These are phyloP conservation scores for Urocynchramus pylzowi DNA, from an alignment of 2,113 vertebrate genomes.

Conservation along the genomic window DNA sequence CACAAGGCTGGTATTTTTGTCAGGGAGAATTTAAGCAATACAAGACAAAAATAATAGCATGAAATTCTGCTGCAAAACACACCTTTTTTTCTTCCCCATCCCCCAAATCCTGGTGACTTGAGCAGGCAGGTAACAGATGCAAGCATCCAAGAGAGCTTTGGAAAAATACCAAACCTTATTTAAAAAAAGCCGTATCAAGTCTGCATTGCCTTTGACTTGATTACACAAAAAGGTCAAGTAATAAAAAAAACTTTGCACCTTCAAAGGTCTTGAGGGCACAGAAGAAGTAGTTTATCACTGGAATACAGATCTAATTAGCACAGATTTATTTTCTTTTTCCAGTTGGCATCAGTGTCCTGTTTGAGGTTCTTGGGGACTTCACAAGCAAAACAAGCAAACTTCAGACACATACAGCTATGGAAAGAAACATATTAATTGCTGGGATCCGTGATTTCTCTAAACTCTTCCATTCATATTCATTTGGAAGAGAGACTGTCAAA, in stretches of 20 bases:
- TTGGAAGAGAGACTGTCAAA: neutral
- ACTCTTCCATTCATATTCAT: neutral
- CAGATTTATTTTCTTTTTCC: neutral
- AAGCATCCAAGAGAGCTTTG: neutral
- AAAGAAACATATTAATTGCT: neutral
- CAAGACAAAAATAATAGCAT: neutral
- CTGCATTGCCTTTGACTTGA: neutral
- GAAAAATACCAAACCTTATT: neutral
- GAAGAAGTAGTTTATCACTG: neutral
- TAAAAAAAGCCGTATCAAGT: neutral
- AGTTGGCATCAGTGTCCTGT: neutral
- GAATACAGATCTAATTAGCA: neutral
- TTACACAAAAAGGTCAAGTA: slow-evolving; percentile 26
- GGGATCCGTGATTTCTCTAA: neutral
- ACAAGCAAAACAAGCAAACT: neutral
- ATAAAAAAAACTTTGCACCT: slow-evolving; percentile 25
- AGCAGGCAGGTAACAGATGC: neutral
- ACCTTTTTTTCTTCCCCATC: rapidly evolving
- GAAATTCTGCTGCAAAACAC: neutral
- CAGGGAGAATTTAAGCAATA: neutral
- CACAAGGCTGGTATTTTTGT: neutral
- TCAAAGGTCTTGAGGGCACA: neutral
- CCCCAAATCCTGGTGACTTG: neutral
- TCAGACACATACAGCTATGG: too few relatives aligned
- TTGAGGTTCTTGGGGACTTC: neutral